Evolutionary conservation across 2,113 vertebrate genomes (phyloP), one percentile per base, ranked within the genome.

Genomic region (Formicarius rufipectus): DNA sequence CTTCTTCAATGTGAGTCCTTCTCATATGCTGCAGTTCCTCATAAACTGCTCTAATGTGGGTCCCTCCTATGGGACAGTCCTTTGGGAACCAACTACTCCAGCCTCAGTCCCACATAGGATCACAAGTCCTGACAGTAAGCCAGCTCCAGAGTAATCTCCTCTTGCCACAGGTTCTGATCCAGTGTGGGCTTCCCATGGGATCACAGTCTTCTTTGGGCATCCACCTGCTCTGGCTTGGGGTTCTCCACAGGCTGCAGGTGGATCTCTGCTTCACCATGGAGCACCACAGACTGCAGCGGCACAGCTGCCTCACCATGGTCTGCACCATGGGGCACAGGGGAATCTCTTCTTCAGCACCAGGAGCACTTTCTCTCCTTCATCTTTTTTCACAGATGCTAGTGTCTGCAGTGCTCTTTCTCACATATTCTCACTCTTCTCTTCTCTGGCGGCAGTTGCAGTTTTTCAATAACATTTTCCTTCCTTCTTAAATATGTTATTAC

Each of bases 171-270:
- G 18, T 28, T 15, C 27, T 50, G 33, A 33, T 39, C 44, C 52
- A 28, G 9, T 27, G 15, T 20, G 23, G 27, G 10, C 10, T 52
- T 52, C 27, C 45, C 44, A 22, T 14, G 44, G 37, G 37, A 5
- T 28, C 50, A 19, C 37, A 68, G 27, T 31, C 45, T 33, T 12
- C 17, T 77, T 60, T 45, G 45, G 27, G 7, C 12, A 60, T 19
- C 18, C 33, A 53, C 12, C 2, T 52, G 7, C 3, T 59, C 33
- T 16, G 12, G 10, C 0, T 0, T n/a, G 28, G 28, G n/a, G 6
- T 82, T 18, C 69, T 55, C n/a, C 30, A 1, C 1, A 8, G 44
- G 9, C 1, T 52, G 68, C 19, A 59, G 33, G 7, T n/a, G 20
- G 28, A 67, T 53, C 10, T 60, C 33, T 30, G 33, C 23, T 39